Conservation (phyloP, 2,797 vertebrate species). For the Propithecus deckenii region DNA sequence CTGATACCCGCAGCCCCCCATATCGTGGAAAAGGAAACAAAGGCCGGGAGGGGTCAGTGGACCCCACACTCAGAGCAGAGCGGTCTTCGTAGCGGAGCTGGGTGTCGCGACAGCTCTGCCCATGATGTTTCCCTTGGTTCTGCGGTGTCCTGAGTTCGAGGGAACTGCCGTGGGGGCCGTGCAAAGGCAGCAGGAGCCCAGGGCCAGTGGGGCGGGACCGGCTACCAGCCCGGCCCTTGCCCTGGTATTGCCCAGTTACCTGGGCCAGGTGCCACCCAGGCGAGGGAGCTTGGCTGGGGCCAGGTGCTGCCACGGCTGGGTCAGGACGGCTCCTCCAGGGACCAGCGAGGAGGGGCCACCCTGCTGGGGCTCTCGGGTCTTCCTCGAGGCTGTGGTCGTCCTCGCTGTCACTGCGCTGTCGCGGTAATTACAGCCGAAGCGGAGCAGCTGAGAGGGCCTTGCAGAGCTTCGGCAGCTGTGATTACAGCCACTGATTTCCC, state of each 20-base stretch:
- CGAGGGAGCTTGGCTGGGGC: neutral
- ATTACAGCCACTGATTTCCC: conserved; percentile 34
- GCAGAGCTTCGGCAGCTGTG: conserved; percentile 1
- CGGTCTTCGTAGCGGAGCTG: neutral
- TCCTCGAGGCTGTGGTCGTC: rapidly evolving
- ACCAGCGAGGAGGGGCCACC: neutral
- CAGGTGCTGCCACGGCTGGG: neutral
- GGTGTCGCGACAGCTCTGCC: neutral
- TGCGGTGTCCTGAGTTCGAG: neutral
- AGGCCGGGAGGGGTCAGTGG: neutral
- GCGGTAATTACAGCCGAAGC: neutral
- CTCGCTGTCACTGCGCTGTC: neutral
- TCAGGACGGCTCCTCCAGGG: rapidly evolving
- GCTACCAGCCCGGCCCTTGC: neutral
- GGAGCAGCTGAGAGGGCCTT: neutral
- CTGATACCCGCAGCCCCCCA: rapidly evolving
- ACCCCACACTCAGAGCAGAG: too few relatives aligned
- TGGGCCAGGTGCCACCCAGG: neutral
- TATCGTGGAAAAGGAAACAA: neutral
- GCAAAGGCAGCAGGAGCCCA: neutral
- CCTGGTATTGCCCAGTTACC: neutral
- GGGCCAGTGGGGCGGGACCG: neutral
- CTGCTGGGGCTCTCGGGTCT: rapidly evolving
- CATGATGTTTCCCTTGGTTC: neutral
- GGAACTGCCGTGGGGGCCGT: neutral